Percentiles rank a stretch among this genome's conserved stretches.
Conservation (phyloP, 2,888 invertebrate genomes). For the Disparrhopalites patrizii region DNA sequence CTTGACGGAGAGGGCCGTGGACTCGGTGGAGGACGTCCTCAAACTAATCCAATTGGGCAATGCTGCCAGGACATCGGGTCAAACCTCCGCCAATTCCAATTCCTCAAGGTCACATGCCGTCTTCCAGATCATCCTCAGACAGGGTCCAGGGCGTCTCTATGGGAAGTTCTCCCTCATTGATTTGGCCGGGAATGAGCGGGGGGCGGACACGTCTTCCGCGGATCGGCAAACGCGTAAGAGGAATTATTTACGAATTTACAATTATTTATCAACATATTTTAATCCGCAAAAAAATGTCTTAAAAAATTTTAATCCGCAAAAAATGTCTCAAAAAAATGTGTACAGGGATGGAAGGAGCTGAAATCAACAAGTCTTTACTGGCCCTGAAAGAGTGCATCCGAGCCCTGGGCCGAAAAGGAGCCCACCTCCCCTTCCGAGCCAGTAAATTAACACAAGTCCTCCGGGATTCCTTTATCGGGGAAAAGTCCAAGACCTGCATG, state of each 20-base stretch:
- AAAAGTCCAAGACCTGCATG: slow-evolving; percentile 98
- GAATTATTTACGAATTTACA: no score
- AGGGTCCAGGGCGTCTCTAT: slow-evolving; percentile 75
- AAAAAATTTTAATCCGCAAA: no score
- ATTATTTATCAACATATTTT: no score
- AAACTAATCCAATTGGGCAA: slow-evolving; percentile 88
- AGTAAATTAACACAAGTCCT: slow-evolving; percentile 95
- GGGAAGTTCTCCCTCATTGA: slow-evolving; percentile 99
- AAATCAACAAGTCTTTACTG: slow-evolving; percentile 92
- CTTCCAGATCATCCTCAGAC: slow-evolving; percentile 90
- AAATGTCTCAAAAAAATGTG: not conserved
- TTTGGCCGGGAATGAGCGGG: slow-evolving; percentile 95
- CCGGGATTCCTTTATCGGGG: slow-evolving; percentile 96
- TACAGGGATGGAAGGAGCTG: slow-evolving; percentile 85
- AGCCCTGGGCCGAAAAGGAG: slow-evolving; percentile 89
- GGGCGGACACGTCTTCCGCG: slow-evolving; percentile 95
- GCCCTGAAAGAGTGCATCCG: slow-evolving; percentile 98
- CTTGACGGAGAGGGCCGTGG: slow-evolving; percentile 85
- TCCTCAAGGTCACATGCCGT: slow-evolving; percentile 98
- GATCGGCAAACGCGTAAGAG: slow-evolving; percentile 56
- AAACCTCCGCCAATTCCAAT: slow-evolving; percentile 96
- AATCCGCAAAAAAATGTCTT: no score
- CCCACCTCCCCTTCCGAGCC: slow-evolving; percentile 95
- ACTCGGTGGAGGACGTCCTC: slow-evolving; percentile 87
- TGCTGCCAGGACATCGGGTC: slow-evolving; percentile 86